Evolutionary conservation across 1,140 invertebrate species (phyloP).

Genomic region (Pristionchus pacificus): DNA sequence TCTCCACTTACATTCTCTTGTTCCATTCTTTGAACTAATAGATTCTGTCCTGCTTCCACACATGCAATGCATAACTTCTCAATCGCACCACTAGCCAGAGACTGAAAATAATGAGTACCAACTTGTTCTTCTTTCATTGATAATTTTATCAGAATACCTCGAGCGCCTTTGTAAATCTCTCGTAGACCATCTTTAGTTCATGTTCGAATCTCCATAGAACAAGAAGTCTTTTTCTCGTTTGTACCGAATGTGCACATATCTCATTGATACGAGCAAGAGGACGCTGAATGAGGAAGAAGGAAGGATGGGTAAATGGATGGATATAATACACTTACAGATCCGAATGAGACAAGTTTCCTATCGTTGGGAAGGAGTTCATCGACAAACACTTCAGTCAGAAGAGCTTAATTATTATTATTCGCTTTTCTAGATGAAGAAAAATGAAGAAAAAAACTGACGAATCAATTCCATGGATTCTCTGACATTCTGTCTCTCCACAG

Average conservation of each 20-base stretch:
- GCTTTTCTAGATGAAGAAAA: slow-evolving; percentile 22
- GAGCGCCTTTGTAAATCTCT: slow-evolving; percentile 68
- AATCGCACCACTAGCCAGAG: background rate
- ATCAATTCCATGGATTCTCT: slow-evolving; percentile 68
- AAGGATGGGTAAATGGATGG: background rate
- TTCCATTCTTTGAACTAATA: background rate
- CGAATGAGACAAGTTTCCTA: slow-evolving; percentile 71
- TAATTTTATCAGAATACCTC: no score
- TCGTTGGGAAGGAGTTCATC: slow-evolving; percentile 71
- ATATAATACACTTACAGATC: slow-evolving; percentile 58
- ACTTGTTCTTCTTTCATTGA: no score
- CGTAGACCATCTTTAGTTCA: slow-evolving; percentile 73
- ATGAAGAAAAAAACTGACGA: slow-evolving; percentile 62
- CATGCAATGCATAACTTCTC: background rate
- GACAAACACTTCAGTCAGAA: slow-evolving; percentile 74
- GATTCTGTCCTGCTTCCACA: background rate
- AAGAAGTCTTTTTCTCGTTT: slow-evolving; percentile 60
- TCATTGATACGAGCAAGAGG: slow-evolving; percentile 58
- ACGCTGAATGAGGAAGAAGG: slow-evolving; percentile 61
- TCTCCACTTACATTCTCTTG: background rate
- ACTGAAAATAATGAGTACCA: background rate
- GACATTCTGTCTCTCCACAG: slow-evolving; percentile 77
- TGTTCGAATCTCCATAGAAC: slow-evolving; percentile 75
- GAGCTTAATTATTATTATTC: slow-evolving; percentile 60
- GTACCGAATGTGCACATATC: slow-evolving; percentile 57